Percentiles rank a stretch among this genome's conserved stretches.
Evolutionary conservation across 2,113 vertebrate species (phyloP).

Genomic region (Ptilonorhynchus violaceus): DNA sequence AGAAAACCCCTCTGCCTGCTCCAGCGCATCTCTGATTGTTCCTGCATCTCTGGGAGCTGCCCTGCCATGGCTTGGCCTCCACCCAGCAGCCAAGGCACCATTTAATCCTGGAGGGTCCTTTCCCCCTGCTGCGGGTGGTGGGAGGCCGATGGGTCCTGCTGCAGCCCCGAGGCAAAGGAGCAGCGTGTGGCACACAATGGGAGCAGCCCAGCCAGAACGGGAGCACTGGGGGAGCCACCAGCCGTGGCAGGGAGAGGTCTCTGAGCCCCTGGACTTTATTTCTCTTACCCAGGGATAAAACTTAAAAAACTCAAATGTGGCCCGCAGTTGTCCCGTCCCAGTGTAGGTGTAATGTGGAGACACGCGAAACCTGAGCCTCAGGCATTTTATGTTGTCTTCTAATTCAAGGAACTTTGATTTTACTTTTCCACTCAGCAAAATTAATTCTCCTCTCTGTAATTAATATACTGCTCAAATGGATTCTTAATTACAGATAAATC

Average conservation of each 20-base stretch:
- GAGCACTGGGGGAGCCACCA: not conserved
- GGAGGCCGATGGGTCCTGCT: not conserved
- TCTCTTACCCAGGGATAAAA: not conserved
- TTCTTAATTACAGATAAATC: conserved; percentile 55
- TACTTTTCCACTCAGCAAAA: not conserved
- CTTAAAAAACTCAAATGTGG: not conserved
- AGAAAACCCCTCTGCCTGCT: not conserved
- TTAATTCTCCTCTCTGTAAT: not conserved
- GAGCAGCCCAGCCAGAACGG: not conserved
- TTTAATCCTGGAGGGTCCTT: not conserved
- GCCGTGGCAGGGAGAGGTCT: not conserved
- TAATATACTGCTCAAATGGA: conserved; percentile 18
- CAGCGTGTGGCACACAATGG: rapidly evolving
- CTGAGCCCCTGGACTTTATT: not conserved
- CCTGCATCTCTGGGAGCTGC: not conserved
- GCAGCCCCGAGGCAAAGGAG: not conserved
- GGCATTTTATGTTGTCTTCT: not conserved
- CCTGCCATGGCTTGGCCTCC: not conserved
- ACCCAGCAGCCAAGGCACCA: rapidly evolving
- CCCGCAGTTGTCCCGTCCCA: not conserved
- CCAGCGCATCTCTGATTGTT: not conserved
- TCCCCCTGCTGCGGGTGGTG: rapidly evolving
- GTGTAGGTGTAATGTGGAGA: not conserved
- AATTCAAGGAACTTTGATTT: not conserved
- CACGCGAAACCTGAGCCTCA: not conserved